phyloP scores from a whole-genome alignment of 1,140 invertebrate genomes.

The Schmidtea mediterranea region DNA sequence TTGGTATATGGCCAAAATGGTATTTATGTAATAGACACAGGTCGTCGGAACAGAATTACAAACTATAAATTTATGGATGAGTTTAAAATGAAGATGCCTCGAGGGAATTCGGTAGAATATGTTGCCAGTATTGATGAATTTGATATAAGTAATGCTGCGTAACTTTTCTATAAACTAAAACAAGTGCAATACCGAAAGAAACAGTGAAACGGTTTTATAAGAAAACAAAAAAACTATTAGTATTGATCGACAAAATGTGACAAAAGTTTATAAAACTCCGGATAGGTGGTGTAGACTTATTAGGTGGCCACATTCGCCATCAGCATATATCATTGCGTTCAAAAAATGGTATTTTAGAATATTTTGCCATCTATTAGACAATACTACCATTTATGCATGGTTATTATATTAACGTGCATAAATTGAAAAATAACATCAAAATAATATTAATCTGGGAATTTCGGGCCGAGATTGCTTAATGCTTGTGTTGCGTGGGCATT shows the following conservation, averaged over 20 bases:
- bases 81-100: too few species aligned
- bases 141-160: constrained; percentile 17
- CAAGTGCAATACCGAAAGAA: constrained; percentile 14
- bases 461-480: too few species aligned
- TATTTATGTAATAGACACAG: too few species aligned
- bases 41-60: too few species aligned
- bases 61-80: too few species aligned
- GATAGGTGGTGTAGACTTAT: constrained; percentile 29
- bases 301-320: constrained; percentile 24
- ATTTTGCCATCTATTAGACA: constrained; percentile 26
- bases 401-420: constrained; percentile 8
- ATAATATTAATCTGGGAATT: too few species aligned
- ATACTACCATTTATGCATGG: constrained; percentile 16
- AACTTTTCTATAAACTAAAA: constrained; percentile 17
- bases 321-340: constrained; percentile 22
- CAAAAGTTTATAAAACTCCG: constrained; percentile 27
- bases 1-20: too few species aligned
- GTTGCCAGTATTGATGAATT: constrained; percentile 1
- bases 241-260: constrained; percentile 23
- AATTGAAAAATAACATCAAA: too few species aligned
- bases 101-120: too few species aligned
- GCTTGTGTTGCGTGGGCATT: too few species aligned
- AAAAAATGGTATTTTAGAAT: constrained; percentile 24
- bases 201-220: constrained; percentile 15
- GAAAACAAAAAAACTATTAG: constrained; percentile 14